phyloP scores from a whole-genome alignment of 2,888 invertebrate species.

The Myopa testacea region DNA sequence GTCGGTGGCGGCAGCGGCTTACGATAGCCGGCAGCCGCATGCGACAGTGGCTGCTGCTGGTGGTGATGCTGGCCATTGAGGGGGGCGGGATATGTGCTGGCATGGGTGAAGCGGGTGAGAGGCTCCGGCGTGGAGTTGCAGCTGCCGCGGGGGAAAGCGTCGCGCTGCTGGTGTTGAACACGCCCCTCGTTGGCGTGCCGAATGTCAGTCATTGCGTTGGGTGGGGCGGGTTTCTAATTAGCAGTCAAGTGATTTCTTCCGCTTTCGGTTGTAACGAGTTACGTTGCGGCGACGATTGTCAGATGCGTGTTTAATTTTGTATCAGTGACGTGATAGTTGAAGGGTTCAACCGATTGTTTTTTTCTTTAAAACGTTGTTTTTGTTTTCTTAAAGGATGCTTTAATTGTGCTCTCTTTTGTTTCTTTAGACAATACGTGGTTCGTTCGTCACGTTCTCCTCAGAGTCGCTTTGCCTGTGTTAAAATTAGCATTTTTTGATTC shows the following conservation, averaged over 20 bases:
- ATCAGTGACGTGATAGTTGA: too few species aligned
- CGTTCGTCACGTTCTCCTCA: too few species aligned
- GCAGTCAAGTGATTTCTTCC: not conserved
- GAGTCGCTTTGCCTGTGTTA: too few species aligned
- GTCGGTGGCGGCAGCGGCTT: constrained; percentile 55
- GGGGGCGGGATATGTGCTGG: constrained; percentile 16
- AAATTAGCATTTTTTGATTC: too few species aligned
- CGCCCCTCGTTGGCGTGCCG: constrained; percentile 47
- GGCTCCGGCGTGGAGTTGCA: constrained; percentile 45
- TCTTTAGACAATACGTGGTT: too few species aligned
- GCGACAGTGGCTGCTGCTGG: constrained; percentile 18
- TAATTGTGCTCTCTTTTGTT: too few species aligned
- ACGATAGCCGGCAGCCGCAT: constrained; percentile 40
- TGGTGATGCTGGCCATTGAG: constrained; percentile 36
- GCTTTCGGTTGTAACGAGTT: too few species aligned
- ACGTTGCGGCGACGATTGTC: too few species aligned
- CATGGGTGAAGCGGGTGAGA: not conserved
- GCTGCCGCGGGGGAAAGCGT: constrained; percentile 43
- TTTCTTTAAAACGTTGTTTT: too few species aligned
- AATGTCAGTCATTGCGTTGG: constrained; percentile 55
- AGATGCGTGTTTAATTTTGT: too few species aligned
- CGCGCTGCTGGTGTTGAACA: constrained; percentile 44
- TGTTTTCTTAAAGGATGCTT: too few species aligned
- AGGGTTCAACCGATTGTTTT: too few species aligned
- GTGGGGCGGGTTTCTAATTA: not conserved